Evolutionary conservation across 2,797 vertebrate species (phyloP).

Genomic region (Meda fulgida): DNA sequence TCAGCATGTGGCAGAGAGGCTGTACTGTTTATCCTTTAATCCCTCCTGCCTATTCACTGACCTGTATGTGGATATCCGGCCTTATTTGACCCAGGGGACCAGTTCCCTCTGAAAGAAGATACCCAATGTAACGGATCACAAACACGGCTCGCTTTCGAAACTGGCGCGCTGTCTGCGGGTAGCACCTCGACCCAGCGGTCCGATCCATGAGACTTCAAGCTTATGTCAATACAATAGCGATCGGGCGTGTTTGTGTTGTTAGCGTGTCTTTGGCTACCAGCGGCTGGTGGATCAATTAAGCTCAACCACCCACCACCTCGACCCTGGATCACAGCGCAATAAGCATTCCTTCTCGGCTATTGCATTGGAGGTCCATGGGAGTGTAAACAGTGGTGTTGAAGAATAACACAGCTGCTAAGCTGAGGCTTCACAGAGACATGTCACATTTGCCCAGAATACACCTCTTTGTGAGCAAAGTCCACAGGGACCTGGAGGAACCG

Average conservation of each 20-base stretch:
- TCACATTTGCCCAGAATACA: slow-evolving; percentile 81
- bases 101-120: slow-evolving; percentile 98
- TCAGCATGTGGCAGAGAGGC: slow-evolving; percentile 91
- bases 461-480: slow-evolving; percentile 71
- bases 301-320: slow-evolving; percentile 66
- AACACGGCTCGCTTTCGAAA: slow-evolving; percentile 95
- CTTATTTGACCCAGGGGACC: slow-evolving; percentile 95
- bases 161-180: slow-evolving; percentile 92
- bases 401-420: slow-evolving; percentile 93
- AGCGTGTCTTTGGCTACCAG: slow-evolving; percentile 90
- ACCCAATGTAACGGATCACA: slow-evolving; percentile 96
- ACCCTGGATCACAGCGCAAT: slow-evolving; percentile 58
- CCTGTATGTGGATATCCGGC: slow-evolving; percentile 96
- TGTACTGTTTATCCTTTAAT: slow-evolving; percentile 88
- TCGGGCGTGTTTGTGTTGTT: slow-evolving; percentile 93
- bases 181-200: slow-evolving; percentile 80
- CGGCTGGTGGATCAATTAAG: slow-evolving; percentile 99
- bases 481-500: slow-evolving; percentile 68
- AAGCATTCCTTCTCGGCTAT: slow-evolving; percentile 73
- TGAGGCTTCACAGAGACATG: slow-evolving; percentile 88
- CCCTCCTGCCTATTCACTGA: slow-evolving; percentile 86
- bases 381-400: slow-evolving; percentile 94
- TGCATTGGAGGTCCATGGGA: slow-evolving; percentile 86
- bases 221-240: slow-evolving; percentile 93
- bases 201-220: slow-evolving; percentile 84